Evolutionary conservation across 2,797 vertebrate species (phyloP), one percentile per base, ranked within the genome.

Genomic region (Neoniphon sammara): DNA sequence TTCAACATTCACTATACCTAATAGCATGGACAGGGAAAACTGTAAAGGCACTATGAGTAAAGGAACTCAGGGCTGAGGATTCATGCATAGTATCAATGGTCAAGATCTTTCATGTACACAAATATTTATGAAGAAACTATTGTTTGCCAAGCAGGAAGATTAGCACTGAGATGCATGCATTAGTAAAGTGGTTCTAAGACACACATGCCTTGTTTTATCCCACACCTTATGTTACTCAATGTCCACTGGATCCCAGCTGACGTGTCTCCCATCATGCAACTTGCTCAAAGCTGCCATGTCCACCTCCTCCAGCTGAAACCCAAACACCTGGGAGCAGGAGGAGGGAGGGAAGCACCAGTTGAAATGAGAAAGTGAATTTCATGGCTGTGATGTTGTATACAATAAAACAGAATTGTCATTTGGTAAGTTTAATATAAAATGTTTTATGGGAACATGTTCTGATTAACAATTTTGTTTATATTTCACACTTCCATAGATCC

Each of bases 261-360:
- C 85, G 49, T 87, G 94, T 76, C 93, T 92, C 66, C 93, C 94
- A 89, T 94, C 94, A 89, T 94, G 94, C 91, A 95, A 84, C 70
- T 80, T 76, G 47, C 90, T 90, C 81, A 95, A 66, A 62, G 90
- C 77, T 57, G 84, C 87, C 90, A 94, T 86, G 80, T 94, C 93
- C 0, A 82, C 86, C 69, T 92, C 92, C 53, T 82, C 81, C 89
- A 94, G 73, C 30, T 80, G 86, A 86, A 95, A 94, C 87, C 82
- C 93, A 86, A 94, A 93, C 66, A 95, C 93, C 94, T 95, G 55
- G 52, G 30, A 64, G 58, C 30, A 12, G 65, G 72, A 42, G 20
- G 50, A 25, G 34, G 25, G 49, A 20, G 14, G 20, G 49, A 6
- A 27, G 34, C 5, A 18, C 30, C 4, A 27, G 21, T 62, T 36